Evolutionary conservation across 2,797 vertebrate genomes (phyloP).

Genomic region (Lophius americanus): DNA sequence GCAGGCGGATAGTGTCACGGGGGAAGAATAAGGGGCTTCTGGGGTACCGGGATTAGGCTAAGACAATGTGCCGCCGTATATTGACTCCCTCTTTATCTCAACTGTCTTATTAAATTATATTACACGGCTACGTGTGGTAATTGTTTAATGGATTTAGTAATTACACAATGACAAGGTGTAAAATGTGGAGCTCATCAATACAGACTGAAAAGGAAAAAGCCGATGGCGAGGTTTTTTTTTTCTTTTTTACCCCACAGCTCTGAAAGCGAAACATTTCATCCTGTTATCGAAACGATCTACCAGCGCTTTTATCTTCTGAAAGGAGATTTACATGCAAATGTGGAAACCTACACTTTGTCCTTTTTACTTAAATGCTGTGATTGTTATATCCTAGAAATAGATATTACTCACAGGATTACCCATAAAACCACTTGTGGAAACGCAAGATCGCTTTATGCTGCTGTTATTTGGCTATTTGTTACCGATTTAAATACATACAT

Average conservation of each 20-base stretch:
- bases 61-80: constrained; percentile 53
- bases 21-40: constrained; percentile 67
- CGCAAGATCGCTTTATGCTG: background rate
- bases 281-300: constrained; percentile 42
- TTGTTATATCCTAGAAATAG: constrained; percentile 21
- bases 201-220: background rate
- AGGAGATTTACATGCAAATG: constrained; percentile 1
- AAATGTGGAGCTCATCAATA: constrained; percentile 23
- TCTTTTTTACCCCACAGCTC: background rate
- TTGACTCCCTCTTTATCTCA: constrained; percentile 56
- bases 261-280: constrained; percentile 13
- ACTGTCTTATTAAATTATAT: constrained; percentile 57
- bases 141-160: constrained; percentile 65
- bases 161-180: constrained; percentile 60
- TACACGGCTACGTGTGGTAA: constrained; percentile 46
- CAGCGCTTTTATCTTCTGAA: constrained; percentile 12
- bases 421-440: background rate
- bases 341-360: no score
- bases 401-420: background rate
- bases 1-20: constrained; percentile 65
- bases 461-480: background rate
- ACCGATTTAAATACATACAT: background rate
- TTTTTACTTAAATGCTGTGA: background rate
- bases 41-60: constrained; percentile 59
- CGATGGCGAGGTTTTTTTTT: background rate